A percentile compares a stretch with the other conserved stretches of the same genome.
Evolutionary conservation across 2,797 vertebrate species (phyloP).

Genomic region (Chromis chromis): DNA sequence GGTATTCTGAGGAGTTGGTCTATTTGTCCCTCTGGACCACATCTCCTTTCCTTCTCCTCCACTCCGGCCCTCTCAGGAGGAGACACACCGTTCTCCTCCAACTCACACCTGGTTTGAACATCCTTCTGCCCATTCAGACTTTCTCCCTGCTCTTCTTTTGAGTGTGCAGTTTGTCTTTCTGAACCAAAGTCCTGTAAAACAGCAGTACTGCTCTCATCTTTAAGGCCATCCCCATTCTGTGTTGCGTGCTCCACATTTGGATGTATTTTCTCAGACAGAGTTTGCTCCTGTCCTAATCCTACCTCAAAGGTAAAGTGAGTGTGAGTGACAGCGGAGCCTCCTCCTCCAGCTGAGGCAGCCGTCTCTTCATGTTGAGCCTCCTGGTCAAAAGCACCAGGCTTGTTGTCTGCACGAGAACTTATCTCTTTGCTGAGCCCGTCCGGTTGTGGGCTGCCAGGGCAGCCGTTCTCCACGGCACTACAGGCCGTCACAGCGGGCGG

Average conservation of each 20-base stretch:
- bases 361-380: conserved; percentile 44
- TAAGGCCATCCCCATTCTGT: conserved; percentile 30
- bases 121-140: conserved; percentile 38
- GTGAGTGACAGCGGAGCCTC: conserved; percentile 41
- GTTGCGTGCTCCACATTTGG: conserved; percentile 36
- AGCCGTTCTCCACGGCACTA: conserved; percentile 73
- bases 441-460: conserved; percentile 55
- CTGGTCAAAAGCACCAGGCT: conserved; percentile 32
- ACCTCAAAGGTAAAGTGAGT: conserved; percentile 75
- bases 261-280: conserved; percentile 34
- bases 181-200: conserved; percentile 44
- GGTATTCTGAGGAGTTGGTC: conserved; percentile 52
- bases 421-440: conserved; percentile 43
- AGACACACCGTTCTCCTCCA: conserved; percentile 48
- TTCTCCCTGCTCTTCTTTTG: conserved; percentile 38
- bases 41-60: conserved; percentile 45
- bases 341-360: conserved; percentile 22
- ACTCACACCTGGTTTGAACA: conserved; percentile 12
- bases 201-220: conserved; percentile 13
- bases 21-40: conserved; percentile 41
- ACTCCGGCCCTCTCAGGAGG: background rate
- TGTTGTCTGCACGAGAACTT: conserved; percentile 31
- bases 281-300: conserved; percentile 41
- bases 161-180: conserved; percentile 32
- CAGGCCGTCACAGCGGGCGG: conserved; percentile 76